Evolutionary conservation across 2,113 vertebrate genomes (phyloP), one percentile per base, ranked within the genome.

Genomic region (Hypocryptadius cinnamomeus): DNA sequence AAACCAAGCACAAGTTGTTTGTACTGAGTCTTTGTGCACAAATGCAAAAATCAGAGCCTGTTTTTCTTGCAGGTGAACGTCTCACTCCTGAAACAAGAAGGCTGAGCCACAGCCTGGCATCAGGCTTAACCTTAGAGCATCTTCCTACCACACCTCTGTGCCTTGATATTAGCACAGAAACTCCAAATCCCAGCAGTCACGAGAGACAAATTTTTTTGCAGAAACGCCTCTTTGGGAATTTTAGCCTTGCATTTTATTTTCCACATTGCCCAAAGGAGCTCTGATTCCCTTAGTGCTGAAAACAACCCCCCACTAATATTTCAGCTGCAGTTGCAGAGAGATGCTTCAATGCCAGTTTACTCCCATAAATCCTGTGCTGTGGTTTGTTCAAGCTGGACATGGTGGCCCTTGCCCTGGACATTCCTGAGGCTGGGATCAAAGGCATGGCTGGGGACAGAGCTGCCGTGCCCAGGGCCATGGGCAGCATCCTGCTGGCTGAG

Each of bases 41-140:
- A 69, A 89, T 84, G 87, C 87, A 90, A 78, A 96, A 94, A 70
- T 45, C 1, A 3, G 92, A 91, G 84, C 89, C 91, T 74, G 68
- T 89, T 95, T 95, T 94, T 95, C 93, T 92, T 94, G 90, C 93
- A 95, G 87, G 87, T 95, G 81, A 93, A 87, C 82, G 0, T 88
- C 82, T 85, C 21, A 1, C 61, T 93, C 60, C 37, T 19, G 48
- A 48, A 60, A 40, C 21, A 60, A 82, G 85, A 31, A 66, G 44
- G 87, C 71, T 89, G 87, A 96, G 87, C 70, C 57, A 81, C 44
- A 91, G 87, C 73, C 91, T 93, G 80, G 42, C 61, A 85, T 81
- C 53, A 87, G 42, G 39, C 74, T 94, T 65, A 78, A 89, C 54
- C 70, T 85, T 72, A 73, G 39, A 79, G 37, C 71, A 93, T 92